These are phyloP conservation scores for Caenorhabditis sp. DNA, from an alignment of 2,888 invertebrate genomes.

Conservation along the genomic window DNA sequence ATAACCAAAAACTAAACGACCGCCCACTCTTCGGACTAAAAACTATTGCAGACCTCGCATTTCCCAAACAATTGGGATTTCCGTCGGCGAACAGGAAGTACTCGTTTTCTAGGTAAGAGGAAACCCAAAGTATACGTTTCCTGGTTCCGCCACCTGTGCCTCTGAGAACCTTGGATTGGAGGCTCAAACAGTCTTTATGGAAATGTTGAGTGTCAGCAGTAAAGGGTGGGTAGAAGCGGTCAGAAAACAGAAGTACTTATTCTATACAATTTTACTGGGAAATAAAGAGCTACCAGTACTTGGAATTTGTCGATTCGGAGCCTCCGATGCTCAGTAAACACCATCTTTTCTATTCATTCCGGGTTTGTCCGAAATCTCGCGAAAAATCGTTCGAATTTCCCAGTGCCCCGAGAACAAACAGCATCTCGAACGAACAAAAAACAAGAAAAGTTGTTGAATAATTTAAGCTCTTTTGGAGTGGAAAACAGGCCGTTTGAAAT, in stretches of 20 bases:
- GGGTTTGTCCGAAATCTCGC: background rate
- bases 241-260: background rate
- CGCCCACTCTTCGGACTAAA: background rate
- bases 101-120: background rate
- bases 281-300: too few species aligned
- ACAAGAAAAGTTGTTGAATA: slow-evolving; percentile 20
- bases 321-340: too few species aligned
- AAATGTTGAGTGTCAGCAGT: too few species aligned
- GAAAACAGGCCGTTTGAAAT: slow-evolving; percentile 39
- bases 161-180: too few species aligned
- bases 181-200: too few species aligned
- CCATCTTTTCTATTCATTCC: too few species aligned
- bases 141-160: background rate
- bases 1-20: too few species aligned
- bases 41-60: background rate
- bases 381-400: background rate
- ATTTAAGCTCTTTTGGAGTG: slow-evolving; percentile 16
- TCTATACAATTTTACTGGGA: too few species aligned
- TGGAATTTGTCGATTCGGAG: too few species aligned
- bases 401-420: background rate
- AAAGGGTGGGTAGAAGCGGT: too few species aligned
- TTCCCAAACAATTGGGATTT: background rate
- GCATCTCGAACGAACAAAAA: background rate
- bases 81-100: slow-evolving; percentile 20
- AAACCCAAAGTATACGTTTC: slow-evolving; percentile 24